Base-by-base conservation (phyloP, 2,888 invertebrate species). In the Nomada lathburiana region DNA sequence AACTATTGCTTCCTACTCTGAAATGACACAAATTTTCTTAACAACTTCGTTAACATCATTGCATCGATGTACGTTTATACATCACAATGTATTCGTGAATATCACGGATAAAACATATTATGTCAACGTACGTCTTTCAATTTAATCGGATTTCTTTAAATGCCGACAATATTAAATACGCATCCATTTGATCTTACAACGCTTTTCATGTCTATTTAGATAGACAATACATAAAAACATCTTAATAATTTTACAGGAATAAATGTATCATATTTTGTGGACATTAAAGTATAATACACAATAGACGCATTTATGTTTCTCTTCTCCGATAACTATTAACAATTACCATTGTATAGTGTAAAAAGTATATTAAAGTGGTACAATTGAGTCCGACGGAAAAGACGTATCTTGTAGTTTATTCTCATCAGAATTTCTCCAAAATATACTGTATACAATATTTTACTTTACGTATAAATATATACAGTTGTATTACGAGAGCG, bases 371-470 rank as follows among this genome's bases (percentile, higher is more conserved):
- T 86, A 85, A 84, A 80, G 83, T 88, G 88, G 83, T 87, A 87
- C 82, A 82, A 84, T 88, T 85, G 80, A 88, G 77, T 88, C 86
- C 87, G 86, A 86, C 86, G 88, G 88, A 88, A 87, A 88, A 85
- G 84, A 88, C 87, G 86, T 83, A 88, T 88, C 80, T 91, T 89
- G 87, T 89, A 89, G 86, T 92, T 92, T 90, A 91, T 92, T 91
- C 90, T 91, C 89, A 91, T 91, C 89, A 91, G 91, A 92, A 92
- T 91, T 92, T 91, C 90, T 91, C 90, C 92, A 93, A 93, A 93
- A 93, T 93, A 93, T 93, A 93, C 92, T 93, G 93, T 93, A 93
- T 93, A 93, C 93, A 93, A 93, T 93, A 92, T 93, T 93, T 92
- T 91, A 92, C 89, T 93, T 92, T 90, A 92, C 91, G 92, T 93